These are phyloP conservation scores for Leiothrix lutea DNA, from an alignment of 2,113 vertebrate genomes.

Conservation along the genomic window DNA sequence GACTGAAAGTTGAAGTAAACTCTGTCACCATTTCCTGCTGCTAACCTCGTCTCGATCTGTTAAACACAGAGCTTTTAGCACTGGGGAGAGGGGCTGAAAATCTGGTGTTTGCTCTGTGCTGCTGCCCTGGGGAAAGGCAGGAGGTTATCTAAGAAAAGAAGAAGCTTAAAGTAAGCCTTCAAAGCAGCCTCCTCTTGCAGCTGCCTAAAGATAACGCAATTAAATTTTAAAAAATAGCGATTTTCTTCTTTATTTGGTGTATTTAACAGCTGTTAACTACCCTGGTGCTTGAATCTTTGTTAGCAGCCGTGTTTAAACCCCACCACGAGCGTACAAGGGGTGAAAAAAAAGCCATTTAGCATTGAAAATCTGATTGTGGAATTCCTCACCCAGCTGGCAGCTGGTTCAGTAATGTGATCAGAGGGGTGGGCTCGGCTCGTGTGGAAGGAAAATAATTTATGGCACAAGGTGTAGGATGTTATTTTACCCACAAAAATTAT, in stretches of 20 bases:
- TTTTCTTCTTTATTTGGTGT: neutral
- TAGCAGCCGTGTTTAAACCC: neutral
- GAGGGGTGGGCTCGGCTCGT: neutral
- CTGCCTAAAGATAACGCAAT: neutral
- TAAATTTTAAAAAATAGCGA: neutral
- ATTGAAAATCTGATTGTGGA: neutral
- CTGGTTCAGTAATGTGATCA: neutral
- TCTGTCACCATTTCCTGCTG: neutral
- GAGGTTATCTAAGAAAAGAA: neutral
- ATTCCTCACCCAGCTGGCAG: neutral
- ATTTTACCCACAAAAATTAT: neutral
- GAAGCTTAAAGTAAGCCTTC: neutral
- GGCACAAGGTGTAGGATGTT: too few relatives aligned
- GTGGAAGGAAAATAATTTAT: neutral
- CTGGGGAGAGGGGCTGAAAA: neutral
- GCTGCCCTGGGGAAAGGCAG: neutral
- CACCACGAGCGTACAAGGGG: rapidly evolving
- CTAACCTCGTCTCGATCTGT: neutral
- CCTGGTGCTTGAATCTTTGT: neutral
- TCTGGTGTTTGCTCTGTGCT: neutral
- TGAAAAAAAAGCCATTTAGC: neutral
- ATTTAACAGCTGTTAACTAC: neutral
- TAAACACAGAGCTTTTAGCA: neutral
- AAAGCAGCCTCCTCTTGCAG: neutral
- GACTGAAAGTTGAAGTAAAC: neutral